Conservation (phyloP, 1,140 invertebrate genomes). For the Rhopalosiphum maidis region DNA sequence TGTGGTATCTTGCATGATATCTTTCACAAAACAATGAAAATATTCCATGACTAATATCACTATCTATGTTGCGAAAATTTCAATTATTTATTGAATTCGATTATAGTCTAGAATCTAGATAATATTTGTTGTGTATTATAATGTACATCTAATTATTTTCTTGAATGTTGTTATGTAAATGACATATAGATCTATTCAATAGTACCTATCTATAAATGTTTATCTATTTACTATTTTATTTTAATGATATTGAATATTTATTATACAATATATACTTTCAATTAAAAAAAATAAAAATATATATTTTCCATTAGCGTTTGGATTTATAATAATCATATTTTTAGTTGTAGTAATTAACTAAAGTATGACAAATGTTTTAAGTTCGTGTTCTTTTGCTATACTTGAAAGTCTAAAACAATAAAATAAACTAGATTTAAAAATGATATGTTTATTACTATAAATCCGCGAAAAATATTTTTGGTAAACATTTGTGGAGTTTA, state of each 20-base stretch:
- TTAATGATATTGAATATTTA: neutral
- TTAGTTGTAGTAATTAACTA: neutral
- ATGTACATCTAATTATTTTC: constrained; percentile 10
- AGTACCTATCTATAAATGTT: neutral
- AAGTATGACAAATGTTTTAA: neutral
- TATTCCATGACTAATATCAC: constrained; percentile 3
- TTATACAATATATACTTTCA: neutral
- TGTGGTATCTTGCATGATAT: neutral
- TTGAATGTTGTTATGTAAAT: neutral
- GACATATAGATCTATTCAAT: neutral
- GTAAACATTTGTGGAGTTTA: too few species aligned
- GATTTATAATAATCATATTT: neutral
- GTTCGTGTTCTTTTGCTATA: neutral
- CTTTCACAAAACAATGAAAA: constrained; percentile 6
- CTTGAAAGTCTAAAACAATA: neutral
- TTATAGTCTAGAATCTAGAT: constrained; percentile 10
- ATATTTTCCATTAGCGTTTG: neutral
- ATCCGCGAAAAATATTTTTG: too few species aligned
- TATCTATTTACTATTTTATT: neutral
- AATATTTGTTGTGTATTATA: neutral
- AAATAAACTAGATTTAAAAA: neutral
- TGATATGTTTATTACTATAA: neutral
- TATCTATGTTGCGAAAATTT: neutral
- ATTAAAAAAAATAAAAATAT: neutral
- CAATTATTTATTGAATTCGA: neutral